Evolutionary conservation across 2,797 vertebrate species (phyloP), one percentile per base, ranked within the genome.

Genomic region (Sorex maritimensis): DNA sequence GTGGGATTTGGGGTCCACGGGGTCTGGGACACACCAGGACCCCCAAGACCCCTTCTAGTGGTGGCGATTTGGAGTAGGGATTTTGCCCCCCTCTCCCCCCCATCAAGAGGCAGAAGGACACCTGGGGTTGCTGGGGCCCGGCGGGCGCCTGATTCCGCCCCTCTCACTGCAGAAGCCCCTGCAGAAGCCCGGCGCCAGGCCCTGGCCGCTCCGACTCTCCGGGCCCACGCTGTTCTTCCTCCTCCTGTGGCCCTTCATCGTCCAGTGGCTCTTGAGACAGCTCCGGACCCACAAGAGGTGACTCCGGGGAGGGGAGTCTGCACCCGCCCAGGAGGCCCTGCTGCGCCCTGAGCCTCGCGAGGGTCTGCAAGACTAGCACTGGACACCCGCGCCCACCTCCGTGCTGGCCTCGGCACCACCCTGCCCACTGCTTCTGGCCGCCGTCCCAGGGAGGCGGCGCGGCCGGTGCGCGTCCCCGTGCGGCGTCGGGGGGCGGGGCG

Each of bases 211-310:
- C 52, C 94, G 97, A 0, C 91, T 98, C 88, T 98, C 98, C 0
- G 98, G 97, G 0, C 98, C 86, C 80, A 98, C 98, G 0, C 84
- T 99, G 28, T 93, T 99, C 74, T 98, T 99, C 96, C 97, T 99
- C 88, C 38, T 99, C 91, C 72, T 99, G 81, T 99, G 99, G 99
- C 99, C 99, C 28, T 99, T 99, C 67, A 55, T 99, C 1, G 98
- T 98, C 88, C 99, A 99, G 97, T 99, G 98, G 96, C 96, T 99
- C 88, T 96, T 99, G 83, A 95, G 97, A 94, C 97, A 98, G 92
- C 97, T 97, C 95, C 98, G 97, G 85, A 96, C 95, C 77, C 96
- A 95, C 96, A 98, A 97, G 95, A 98, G 97, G 97, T 98, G 98
- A 98, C 92, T 21, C 3, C 5, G 24, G 68, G 21, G 68, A 55